A percentile compares a stretch with the other conserved stretches of the same genome.
These are phyloP conservation scores for Pipistrellus pipistrellus DNA, from an alignment of 2,797 vertebrate genomes.

Conservation along the genomic window DNA sequence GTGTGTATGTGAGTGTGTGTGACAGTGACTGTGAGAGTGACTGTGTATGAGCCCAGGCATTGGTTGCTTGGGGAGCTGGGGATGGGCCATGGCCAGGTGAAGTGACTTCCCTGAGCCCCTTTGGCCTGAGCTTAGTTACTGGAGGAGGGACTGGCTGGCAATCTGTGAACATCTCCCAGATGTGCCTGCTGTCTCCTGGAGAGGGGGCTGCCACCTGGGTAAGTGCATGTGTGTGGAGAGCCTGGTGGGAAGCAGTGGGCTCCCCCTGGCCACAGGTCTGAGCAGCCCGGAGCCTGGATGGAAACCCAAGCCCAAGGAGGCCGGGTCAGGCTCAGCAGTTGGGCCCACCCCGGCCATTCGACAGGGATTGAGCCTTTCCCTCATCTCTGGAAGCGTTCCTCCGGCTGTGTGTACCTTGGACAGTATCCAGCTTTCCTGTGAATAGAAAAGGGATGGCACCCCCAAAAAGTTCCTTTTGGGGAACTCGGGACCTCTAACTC, in stretches of 20 bases:
- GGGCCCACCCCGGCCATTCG: no score
- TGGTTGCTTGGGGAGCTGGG: background rate
- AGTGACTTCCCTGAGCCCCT: background rate
- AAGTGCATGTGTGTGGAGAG: background rate
- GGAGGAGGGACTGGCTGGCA: background rate
- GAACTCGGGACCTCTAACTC: no score
- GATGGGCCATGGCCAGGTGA: background rate
- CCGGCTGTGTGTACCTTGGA: background rate
- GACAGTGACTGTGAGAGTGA: accelerated
- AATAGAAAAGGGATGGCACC: background rate
- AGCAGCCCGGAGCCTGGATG: background rate
- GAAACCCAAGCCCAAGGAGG: background rate
- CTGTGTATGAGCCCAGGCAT: no score
- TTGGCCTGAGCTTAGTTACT: background rate
- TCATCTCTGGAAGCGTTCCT: background rate
- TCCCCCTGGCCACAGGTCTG: background rate
- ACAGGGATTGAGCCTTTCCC: no score
- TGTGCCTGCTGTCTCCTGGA: background rate
- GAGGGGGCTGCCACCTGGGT: background rate
- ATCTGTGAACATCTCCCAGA: background rate
- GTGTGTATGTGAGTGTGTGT: no score
- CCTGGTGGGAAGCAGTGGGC: background rate
- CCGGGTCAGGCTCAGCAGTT: background rate
- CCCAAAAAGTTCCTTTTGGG: background rate
- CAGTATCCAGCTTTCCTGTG: background rate